phyloP scores from a whole-genome alignment of 2,113 vertebrate species.

The Nycticebus coucang region DNA sequence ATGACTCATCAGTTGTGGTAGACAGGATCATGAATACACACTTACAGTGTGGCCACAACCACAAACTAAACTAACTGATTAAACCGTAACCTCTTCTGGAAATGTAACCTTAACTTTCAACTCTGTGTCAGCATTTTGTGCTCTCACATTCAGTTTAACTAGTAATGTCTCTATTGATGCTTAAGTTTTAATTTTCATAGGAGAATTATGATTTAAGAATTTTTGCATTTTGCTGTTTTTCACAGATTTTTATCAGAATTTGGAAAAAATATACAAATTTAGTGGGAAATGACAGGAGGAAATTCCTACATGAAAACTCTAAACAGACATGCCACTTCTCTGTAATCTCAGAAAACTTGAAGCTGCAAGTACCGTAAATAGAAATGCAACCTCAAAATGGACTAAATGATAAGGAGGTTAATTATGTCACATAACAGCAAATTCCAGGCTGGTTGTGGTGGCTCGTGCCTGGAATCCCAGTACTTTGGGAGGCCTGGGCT shows the following conservation, averaged over 20 bases:
- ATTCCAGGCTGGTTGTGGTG: neutral
- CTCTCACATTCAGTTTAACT: conserved; percentile 18
- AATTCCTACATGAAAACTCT: neutral
- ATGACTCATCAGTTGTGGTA: neutral
- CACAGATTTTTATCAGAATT: conserved; percentile 24
- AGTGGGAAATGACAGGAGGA: neutral
- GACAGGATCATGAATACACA: neutral
- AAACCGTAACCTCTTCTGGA: neutral
- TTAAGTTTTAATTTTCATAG: conserved; percentile 19
- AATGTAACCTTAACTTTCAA: neutral
- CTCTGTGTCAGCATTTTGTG: neutral
- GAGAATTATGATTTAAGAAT: neutral
- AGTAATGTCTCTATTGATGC: neutral
- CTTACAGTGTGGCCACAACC: neutral
- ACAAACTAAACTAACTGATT: conserved; percentile 1
- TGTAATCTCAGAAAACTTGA: conserved; percentile 8
- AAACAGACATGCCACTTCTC: neutral
- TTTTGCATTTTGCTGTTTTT: conserved; percentile 38
- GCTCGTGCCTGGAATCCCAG: too few species aligned
- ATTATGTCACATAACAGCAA: neutral
- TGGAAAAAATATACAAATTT: conserved; percentile 45
- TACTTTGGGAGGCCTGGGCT: too few species aligned
- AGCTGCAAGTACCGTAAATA: conserved; percentile 18
- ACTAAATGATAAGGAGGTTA: neutral
- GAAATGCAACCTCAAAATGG: conserved; percentile 12